phyloP scores from a whole-genome alignment of 2,113 vertebrate genomes.

The Psammodynastes pulverulentus region DNA sequence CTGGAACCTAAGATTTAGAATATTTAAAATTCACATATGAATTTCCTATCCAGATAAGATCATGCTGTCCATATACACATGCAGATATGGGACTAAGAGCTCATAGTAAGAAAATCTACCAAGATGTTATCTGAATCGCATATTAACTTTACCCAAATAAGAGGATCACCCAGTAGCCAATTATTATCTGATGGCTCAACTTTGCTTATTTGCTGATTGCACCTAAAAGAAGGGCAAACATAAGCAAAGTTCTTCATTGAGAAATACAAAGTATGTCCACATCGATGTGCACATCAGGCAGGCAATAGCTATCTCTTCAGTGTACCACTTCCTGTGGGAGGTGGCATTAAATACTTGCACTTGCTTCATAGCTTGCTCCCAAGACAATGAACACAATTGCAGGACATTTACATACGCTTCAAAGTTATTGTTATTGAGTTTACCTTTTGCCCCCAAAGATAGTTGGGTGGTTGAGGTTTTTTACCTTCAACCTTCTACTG shows the following conservation, averaged over 20 bases:
- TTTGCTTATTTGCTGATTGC: background rate
- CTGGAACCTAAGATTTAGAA: background rate
- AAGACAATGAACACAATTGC: background rate
- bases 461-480: background rate
- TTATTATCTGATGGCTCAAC: background rate
- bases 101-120: background rate
- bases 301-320: background rate
- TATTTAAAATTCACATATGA: background rate
- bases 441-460: background rate
- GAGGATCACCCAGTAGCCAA: background rate
- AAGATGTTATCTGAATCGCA: background rate
- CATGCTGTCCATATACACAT: background rate
- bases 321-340: background rate
- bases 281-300: background rate
- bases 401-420: background rate
- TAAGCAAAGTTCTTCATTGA: background rate
- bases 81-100: background rate
- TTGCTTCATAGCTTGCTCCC: background rate
- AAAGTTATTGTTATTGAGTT: background rate
- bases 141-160: background rate
- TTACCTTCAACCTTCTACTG: background rate
- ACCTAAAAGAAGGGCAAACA: background rate
- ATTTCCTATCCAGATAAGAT: background rate
- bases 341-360: background rate
- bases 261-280: background rate